Evolutionary conservation across 2,113 vertebrate genomes (phyloP).

Genomic region (Archilochus colubris): DNA sequence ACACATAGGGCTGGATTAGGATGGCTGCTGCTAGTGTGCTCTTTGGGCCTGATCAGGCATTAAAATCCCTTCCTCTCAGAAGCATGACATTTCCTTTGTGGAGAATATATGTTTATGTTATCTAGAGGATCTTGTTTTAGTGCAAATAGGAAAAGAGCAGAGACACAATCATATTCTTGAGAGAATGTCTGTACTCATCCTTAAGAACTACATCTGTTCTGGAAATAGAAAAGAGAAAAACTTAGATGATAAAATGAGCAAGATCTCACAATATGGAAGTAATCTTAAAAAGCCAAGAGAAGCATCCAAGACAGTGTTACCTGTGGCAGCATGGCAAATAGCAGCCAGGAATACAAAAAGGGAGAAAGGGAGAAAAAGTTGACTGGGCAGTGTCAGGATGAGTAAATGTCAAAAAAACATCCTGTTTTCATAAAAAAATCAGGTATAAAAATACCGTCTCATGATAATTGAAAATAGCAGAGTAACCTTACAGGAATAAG

Average conservation of each 20-base stretch:
- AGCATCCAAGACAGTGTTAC: background rate
- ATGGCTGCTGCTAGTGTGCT: background rate
- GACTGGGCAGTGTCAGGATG: background rate
- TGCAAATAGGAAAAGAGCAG: background rate
- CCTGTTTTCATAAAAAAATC: background rate
- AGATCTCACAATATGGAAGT: background rate
- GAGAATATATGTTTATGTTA: background rate
- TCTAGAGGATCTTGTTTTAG: background rate
- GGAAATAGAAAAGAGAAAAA: background rate
- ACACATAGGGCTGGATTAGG: rapidly evolving
- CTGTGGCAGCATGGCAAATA: background rate
- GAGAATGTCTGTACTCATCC: background rate
- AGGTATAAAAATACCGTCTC: slow-evolving; percentile 34
- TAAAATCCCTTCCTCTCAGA: background rate
- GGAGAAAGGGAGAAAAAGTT: background rate
- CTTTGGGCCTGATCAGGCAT: background rate
- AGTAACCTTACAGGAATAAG: slow-evolving; percentile 35
- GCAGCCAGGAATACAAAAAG: background rate
- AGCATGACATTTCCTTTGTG: background rate
- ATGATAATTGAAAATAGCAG: slow-evolving; percentile 11
- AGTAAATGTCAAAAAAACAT: background rate
- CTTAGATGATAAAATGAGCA: background rate
- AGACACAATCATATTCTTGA: background rate
- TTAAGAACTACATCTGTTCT: background rate
- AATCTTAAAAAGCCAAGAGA: background rate